These are phyloP conservation scores for Lagopus muta DNA, from an alignment of 2,113 vertebrate genomes.

Conservation along the genomic window DNA sequence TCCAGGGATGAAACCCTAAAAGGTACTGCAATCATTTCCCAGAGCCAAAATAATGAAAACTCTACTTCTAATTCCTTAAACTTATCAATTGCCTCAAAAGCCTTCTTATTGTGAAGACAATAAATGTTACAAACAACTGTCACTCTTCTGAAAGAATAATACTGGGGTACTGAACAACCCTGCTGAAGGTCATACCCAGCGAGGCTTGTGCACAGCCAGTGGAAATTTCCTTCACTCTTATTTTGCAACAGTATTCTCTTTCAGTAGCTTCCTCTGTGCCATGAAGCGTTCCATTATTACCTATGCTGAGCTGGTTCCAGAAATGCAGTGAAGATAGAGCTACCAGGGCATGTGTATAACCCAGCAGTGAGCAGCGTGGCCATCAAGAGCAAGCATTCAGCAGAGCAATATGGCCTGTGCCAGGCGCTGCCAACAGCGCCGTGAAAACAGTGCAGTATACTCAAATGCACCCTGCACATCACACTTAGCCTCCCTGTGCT, in stretches of 20 bases:
- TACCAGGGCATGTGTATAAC: not conserved
- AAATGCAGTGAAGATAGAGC: slow-evolving; percentile 56
- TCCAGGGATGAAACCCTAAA: not conserved
- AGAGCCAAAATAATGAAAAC: not conserved
- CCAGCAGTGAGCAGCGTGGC: not conserved
- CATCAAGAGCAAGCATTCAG: slow-evolving; percentile 22
- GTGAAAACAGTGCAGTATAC: not conserved
- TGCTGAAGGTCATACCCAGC: not conserved
- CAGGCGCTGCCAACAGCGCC: not conserved
- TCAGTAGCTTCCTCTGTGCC: slow-evolving; percentile 43
- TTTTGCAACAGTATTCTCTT: slow-evolving; percentile 63
- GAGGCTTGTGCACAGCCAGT: not conserved
- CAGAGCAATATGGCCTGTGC: not conserved
- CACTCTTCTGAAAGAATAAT: not conserved
- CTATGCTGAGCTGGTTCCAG: slow-evolving; percentile 22
- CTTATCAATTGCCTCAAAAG: not conserved
- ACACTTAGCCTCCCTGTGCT: not conserved
- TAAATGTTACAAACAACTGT: not conserved
- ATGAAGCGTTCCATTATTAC: slow-evolving; percentile 54
- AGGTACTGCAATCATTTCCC: not conserved
- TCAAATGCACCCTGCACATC: not conserved
- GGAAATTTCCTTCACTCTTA: slow-evolving; percentile 64
- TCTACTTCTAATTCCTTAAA: not conserved
- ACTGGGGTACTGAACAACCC: not conserved
- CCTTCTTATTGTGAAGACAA: not conserved